Base-by-base conservation (phyloP, 2,888 invertebrate species). In the Clitarchus hookeri region DNA sequence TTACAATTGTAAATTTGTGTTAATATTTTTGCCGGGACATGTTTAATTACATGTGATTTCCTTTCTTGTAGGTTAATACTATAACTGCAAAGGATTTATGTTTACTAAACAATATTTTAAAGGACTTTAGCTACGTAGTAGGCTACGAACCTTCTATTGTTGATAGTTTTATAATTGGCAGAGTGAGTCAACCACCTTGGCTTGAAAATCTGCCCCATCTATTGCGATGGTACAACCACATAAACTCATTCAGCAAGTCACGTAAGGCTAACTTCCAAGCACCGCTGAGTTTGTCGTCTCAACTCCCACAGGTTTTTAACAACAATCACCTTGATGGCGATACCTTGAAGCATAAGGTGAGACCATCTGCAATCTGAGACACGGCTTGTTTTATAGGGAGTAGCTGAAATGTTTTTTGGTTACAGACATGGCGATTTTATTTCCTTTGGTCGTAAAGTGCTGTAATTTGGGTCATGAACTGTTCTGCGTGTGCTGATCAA, bases 211-310 rank as follows among this genome's bases (percentile, higher is more conserved):
- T 86, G 48, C 85, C 85, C 9, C 90, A 94, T 90, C 90, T 95
- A 88, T 92, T 91, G 90, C 92, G 94, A 91, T 95, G 95, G 95
- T 93, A 92, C 91, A 90, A 92, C 91, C 94, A 94, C 91, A 93
- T 95, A 91, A 91, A 92, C 91, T 94, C 94, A 91, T 95, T 93
- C 91, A 92, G 91, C 90, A 91, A 91, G 88, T 90, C 90, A 87
- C 94, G 94, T 90, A 91, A 92, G 90, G 90, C 90, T 88, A 89
- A 90, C 88, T 93, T 94, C 89, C 91, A 91, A 89, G 87, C 89
- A 26, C 27, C 82, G 11, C 27, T 36, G 82, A 82, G 82, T 23
- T 12, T 82, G 19, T 44, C 82, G 16, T 82, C 82, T 82, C 82
- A 23, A 36, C 82, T 27, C 82, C 27, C 23, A 44, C 27, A 82